phyloP scores from a whole-genome alignment of 2,797 vertebrate genomes.

The Tangara arthus region DNA sequence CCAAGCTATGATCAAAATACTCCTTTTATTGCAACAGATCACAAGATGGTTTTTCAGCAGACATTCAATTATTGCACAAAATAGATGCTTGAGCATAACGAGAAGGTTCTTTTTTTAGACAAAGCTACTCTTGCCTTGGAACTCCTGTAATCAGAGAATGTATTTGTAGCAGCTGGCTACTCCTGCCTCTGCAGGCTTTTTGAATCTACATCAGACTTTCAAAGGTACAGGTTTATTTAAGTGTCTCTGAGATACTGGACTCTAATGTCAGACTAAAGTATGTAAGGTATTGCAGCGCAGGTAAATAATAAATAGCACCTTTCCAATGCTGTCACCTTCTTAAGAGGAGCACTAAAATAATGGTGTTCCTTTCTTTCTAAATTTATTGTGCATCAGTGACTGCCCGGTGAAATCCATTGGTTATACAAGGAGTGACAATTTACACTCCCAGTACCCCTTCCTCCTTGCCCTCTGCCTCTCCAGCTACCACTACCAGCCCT shows the following conservation, averaged over 20 bases:
- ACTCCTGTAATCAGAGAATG: not conserved
- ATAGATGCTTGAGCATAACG: not conserved
- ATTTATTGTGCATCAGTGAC: not conserved
- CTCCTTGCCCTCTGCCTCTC: not conserved
- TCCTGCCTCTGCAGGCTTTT: not conserved
- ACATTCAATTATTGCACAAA: not conserved
- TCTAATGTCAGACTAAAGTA: not conserved
- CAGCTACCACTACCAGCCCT: not conserved
- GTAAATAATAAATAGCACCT: not conserved
- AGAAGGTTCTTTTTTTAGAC: not conserved
- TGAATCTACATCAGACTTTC: not conserved
- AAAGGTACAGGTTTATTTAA: not conserved
- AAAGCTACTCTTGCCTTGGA: not conserved
- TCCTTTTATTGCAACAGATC: slow-evolving; percentile 10
- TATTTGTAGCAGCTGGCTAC: not conserved
- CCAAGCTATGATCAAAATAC: not conserved
- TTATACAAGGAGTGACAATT: not conserved
- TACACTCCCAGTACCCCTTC: not conserved
- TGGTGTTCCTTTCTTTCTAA: not conserved
- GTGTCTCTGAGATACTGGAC: not conserved
- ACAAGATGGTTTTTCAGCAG: slow-evolving; percentile 1
- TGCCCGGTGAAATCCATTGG: not conserved
- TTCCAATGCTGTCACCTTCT: not conserved
- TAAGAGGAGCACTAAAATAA: not conserved
- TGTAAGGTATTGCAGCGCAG: not conserved